Percentiles rank a stretch among this genome's conserved stretches.
phyloP scores from a whole-genome alignment of 2,888 invertebrate species.

The Caenorhabditis wallacei region DNA sequence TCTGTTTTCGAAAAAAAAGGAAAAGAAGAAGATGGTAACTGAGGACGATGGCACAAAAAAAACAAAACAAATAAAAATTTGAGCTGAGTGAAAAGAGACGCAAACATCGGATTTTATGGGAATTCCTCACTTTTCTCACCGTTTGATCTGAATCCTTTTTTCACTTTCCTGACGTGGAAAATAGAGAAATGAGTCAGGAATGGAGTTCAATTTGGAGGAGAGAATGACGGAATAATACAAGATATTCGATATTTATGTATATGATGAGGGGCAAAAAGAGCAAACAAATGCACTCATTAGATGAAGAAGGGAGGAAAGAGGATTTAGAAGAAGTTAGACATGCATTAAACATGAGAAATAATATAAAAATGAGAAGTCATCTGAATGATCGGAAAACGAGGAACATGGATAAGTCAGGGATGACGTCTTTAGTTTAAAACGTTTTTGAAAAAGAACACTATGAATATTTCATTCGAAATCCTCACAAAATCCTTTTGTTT shows the following conservation, averaged over 20 bases:
- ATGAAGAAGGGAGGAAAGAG: slow-evolving; percentile 13
- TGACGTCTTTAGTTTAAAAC: slow-evolving; percentile 22
- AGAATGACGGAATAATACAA: slow-evolving; percentile 15
- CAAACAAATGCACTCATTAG: slow-evolving; percentile 62
- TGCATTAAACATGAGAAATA: slow-evolving; percentile 35
- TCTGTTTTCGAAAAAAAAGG: slow-evolving; percentile 37
- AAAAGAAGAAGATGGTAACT: slow-evolving; percentile 31
- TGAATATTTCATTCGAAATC: slow-evolving; percentile 43
- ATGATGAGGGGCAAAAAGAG: slow-evolving; percentile 47
- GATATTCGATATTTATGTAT: slow-evolving; percentile 52
- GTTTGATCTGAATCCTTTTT: slow-evolving; percentile 19
- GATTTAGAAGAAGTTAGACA: slow-evolving; percentile 21
- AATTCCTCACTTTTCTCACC: slow-evolving; percentile 36
- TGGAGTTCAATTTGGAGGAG: background rate
- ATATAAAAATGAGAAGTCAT: background rate
- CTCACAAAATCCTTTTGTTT: slow-evolving; percentile 16
- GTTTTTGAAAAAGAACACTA: slow-evolving; percentile 24
- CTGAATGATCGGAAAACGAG: background rate
- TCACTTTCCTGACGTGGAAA: slow-evolving; percentile 5
- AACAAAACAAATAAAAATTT: slow-evolving; percentile 53
- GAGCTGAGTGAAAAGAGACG: slow-evolving; percentile 34
- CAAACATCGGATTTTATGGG: slow-evolving; percentile 50
- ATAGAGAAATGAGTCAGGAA: slow-evolving; percentile 29
- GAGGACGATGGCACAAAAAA: slow-evolving; percentile 31
- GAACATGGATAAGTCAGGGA: slow-evolving; percentile 22